Evolutionary conservation across 2,797 vertebrate genomes (phyloP).

Genomic region (Apodemus agrarius): DNA sequence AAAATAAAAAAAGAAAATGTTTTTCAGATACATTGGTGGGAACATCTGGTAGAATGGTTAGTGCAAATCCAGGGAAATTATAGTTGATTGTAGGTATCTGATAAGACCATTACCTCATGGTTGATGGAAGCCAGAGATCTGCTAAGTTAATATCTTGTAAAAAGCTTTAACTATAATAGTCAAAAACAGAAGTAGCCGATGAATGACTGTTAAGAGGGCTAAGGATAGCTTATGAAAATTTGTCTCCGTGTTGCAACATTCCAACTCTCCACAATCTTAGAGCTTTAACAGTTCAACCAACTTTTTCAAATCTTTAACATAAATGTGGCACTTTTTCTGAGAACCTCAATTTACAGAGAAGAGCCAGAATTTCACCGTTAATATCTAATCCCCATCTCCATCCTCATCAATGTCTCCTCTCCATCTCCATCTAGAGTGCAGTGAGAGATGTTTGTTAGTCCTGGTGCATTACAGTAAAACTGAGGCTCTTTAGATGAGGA

Average conservation of each 20-base stretch:
- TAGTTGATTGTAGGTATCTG: not conserved
- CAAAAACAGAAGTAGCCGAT: not conserved
- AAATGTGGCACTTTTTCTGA: not conserved
- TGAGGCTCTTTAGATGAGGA: not conserved
- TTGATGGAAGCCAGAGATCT: not conserved
- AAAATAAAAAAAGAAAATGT: not conserved
- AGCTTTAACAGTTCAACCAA: not conserved
- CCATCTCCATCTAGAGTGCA: not conserved
- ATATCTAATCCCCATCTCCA: not conserved
- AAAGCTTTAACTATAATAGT: not conserved
- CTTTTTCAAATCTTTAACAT: not conserved
- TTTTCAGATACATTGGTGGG: not conserved
- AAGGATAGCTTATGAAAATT: not conserved
- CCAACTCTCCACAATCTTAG: not conserved
- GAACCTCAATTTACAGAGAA: not conserved
- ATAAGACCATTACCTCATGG: not conserved
- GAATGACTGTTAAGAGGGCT: not conserved
- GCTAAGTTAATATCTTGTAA: not conserved
- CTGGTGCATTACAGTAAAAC: not conserved
- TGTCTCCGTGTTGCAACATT: not conserved
- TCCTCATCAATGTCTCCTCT: not conserved
- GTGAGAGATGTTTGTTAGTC: not conserved
- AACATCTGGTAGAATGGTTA: not conserved
- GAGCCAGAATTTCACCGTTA: not conserved
- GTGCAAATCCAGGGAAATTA: not conserved